Conservation (phyloP, 2,797 vertebrate genomes). For the Gallinago nigripennis region DNA sequence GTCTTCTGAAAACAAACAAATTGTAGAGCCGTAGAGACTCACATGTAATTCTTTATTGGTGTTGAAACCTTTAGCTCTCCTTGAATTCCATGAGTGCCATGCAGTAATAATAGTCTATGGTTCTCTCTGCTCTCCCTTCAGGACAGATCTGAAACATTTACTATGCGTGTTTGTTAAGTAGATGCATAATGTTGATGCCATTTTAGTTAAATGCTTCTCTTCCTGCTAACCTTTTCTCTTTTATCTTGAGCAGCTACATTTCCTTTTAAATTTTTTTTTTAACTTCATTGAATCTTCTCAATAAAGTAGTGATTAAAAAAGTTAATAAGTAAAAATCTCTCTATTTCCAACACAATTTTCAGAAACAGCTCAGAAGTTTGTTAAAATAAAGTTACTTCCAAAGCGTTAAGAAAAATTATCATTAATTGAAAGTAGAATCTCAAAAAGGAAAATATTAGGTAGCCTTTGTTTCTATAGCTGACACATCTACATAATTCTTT, state of each 20-base stretch:
- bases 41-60: neutral
- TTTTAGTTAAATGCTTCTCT: neutral
- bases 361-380: neutral
- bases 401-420: neutral
- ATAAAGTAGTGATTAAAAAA: neutral
- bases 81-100: neutral
- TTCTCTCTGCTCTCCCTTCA: neutral
- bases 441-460: neutral
- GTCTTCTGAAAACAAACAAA: neutral
- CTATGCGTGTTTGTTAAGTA: neutral
- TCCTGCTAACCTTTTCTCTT: neutral
- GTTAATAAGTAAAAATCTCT: neutral
- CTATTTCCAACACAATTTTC: neutral
- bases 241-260: neutral
- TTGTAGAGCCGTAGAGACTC: neutral
- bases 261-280: neutral
- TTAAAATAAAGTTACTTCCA: neutral
- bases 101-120: neutral
- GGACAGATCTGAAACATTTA: neutral
- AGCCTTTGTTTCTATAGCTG: neutral
- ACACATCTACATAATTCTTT: neutral
- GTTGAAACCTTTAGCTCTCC: neutral
- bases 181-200: neutral
- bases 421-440: neutral
- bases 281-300: neutral